phyloP scores from a whole-genome alignment of 2,888 invertebrate genomes.

The Leptopterna dolabrata region DNA sequence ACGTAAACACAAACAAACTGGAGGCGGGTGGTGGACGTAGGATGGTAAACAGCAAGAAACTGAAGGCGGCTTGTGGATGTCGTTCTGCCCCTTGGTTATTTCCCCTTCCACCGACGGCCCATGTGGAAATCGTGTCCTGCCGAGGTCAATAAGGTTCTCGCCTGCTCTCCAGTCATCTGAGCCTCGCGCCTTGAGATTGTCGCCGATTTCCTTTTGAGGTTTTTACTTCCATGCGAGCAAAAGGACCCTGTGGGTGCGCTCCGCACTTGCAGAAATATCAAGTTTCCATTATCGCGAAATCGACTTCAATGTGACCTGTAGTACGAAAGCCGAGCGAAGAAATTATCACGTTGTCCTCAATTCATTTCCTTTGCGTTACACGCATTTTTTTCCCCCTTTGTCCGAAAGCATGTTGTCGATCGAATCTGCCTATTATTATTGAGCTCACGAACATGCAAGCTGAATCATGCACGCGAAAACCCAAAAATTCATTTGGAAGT shows the following conservation, averaged over 20 bases:
- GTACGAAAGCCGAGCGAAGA: too few species aligned
- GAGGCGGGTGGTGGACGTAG: too few species aligned
- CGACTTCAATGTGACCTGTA: not conserved
- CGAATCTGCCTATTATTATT: too few species aligned
- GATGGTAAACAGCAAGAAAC: not conserved
- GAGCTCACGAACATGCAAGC: too few species aligned
- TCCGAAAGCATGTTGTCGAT: too few species aligned
- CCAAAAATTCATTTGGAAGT: too few species aligned
- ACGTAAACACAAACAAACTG: too few species aligned
- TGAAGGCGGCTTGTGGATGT: not conserved
- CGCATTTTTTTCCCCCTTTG: too few species aligned
- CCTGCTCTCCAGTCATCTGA: not conserved
- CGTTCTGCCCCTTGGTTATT: not conserved
- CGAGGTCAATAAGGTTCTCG: constrained; percentile 11
- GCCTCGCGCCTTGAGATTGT: not conserved
- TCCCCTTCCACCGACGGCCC: not conserved
- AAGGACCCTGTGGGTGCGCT: too few species aligned
- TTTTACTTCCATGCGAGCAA: not conserved
- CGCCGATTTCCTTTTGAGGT: not conserved
- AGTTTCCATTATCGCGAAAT: not conserved
- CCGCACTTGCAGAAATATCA: not conserved
- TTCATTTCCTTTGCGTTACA: too few species aligned
- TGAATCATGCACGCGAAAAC: too few species aligned
- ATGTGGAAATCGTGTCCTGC: not conserved
- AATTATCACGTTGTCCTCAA: not conserved